phyloP scores from a whole-genome alignment of 2,888 invertebrate species.

The Melanchra persicariae region DNA sequence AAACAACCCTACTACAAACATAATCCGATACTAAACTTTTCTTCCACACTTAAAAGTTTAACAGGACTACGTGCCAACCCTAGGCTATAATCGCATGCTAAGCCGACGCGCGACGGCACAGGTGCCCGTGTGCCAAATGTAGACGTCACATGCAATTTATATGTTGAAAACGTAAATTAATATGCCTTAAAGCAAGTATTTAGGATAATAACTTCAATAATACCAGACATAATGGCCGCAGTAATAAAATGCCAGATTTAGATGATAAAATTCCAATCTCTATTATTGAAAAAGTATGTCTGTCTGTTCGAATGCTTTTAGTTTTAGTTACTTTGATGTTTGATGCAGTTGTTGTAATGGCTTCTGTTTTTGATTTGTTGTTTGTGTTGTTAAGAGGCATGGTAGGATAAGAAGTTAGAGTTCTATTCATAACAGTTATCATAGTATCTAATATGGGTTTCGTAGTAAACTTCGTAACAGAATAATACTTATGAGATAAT shows the following conservation, averaged over 20 bases:
- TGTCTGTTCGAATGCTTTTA: constrained; percentile 49
- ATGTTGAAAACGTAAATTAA: constrained; percentile 62
- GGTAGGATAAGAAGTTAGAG: background rate
- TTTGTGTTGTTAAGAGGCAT: constrained; percentile 16
- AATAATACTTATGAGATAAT: no score
- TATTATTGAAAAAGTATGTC: constrained; percentile 45
- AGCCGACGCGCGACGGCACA: constrained; percentile 61
- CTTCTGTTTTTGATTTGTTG: constrained; percentile 45
- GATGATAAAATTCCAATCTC: constrained; percentile 55
- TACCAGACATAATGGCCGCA: constrained; percentile 42
- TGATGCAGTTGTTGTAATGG: constrained; percentile 24
- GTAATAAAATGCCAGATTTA: constrained; percentile 64
- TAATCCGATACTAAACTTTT: constrained; percentile 30
- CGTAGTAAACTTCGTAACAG: background rate
- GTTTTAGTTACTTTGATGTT: constrained; percentile 56
- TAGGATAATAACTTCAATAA: constrained; percentile 55
- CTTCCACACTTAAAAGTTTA: constrained; percentile 5
- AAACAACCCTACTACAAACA: background rate
- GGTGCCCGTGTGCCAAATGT: constrained; percentile 64
- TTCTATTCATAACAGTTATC: background rate
- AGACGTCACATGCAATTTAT: constrained; percentile 64
- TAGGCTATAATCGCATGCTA: constrained; percentile 63
- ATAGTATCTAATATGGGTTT: background rate
- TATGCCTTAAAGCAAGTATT: constrained; percentile 58
- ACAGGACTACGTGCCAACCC: constrained; percentile 52